Evolutionary conservation across 35 echinoderm and acorn worm genomes (phyloP).

Genomic region (Apostichopus parvimensis): DNA sequence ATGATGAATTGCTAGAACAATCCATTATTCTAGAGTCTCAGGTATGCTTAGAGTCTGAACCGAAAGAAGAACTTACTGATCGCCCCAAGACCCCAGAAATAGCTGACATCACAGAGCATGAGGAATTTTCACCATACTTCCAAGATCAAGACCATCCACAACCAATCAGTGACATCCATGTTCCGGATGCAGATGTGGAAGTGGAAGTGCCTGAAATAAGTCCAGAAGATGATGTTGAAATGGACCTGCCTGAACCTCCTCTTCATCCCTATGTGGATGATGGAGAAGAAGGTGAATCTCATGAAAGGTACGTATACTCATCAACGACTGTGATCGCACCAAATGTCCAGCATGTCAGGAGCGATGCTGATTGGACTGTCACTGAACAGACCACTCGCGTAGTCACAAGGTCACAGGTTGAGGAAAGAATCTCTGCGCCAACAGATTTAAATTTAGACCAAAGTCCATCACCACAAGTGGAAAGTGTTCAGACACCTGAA

Average conservation of each 20-base stretch:
- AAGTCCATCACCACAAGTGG: constrained; percentile 3
- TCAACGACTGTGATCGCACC: constrained; percentile 25
- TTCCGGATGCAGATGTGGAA: constrained; percentile 37
- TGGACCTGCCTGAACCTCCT: constrained; percentile 46
- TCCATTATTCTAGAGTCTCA: constrained; percentile 56
- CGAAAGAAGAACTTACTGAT: constrained; percentile 50
- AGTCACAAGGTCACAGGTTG: constrained; percentile 7
- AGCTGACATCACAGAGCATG: constrained; percentile 79
- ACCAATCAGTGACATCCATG: constrained; percentile 31
- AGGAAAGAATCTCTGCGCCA: not conserved
- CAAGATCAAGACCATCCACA: constrained; percentile 47
- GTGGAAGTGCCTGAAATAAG: constrained; percentile 49
- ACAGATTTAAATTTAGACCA: constrained; percentile 38
- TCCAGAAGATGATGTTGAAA: constrained; percentile 57
- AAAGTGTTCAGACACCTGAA: constrained; percentile 78
- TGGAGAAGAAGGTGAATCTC: not conserved
- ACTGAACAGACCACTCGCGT: not conserved
- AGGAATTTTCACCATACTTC: constrained; percentile 52
- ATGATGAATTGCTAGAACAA: constrained; percentile 60
- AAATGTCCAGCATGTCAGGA: constrained; percentile 22
- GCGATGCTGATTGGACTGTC: constrained; percentile 16
- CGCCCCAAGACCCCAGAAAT: constrained; percentile 86
- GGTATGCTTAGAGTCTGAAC: constrained; percentile 51
- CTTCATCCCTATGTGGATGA: constrained; percentile 22
- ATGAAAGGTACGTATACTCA: not conserved